Percentiles rank a stretch among this genome's conserved stretches.
phyloP scores from a whole-genome alignment of 2,888 invertebrate genomes.

The Xanthia togata region DNA sequence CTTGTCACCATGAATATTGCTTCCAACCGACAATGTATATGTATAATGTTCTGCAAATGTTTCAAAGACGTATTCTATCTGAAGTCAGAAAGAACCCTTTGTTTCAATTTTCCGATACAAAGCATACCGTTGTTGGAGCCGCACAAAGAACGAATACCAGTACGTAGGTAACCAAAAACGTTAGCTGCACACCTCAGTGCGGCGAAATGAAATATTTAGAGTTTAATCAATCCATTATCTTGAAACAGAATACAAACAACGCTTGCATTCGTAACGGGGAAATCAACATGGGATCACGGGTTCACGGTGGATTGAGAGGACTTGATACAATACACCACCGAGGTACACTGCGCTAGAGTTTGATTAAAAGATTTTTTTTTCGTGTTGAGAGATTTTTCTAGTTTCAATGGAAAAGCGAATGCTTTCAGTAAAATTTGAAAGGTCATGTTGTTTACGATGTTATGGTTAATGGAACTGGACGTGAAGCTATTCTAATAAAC shows the following conservation, averaged over 20 bases:
- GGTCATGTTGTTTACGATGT: neutral
- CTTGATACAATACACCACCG: conserved; percentile 5
- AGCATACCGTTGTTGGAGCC: conserved; percentile 6
- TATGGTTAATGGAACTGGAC: neutral
- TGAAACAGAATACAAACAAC: conserved; percentile 67
- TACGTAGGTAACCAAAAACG: conserved; percentile 26
- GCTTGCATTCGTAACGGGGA: conserved; percentile 67
- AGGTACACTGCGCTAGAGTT: neutral
- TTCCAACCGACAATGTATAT: neutral
- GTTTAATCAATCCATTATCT: conserved; percentile 79
- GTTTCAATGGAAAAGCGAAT: neutral
- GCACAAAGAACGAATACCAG: conserved; percentile 37
- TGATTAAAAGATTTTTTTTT: conserved; percentile 21
- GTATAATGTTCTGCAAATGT: neutral
- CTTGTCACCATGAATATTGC: neutral
- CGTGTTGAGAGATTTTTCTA: neutral
- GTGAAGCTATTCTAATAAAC: neutral
- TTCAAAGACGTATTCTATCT: conserved; percentile 10
- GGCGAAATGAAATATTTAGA: conserved; percentile 72
- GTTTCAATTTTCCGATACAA: conserved; percentile 37
- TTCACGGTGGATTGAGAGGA: conserved; percentile 17
- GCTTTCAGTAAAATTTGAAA: neutral
- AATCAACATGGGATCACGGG: conserved; percentile 65
- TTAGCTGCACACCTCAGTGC: conserved; percentile 51
- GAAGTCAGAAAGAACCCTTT: conserved; percentile 14